Evolutionary conservation across 2,797 vertebrate genomes (phyloP), one percentile per base, ranked within the genome.

Genomic region (Enteromius trimaculatus): DNA sequence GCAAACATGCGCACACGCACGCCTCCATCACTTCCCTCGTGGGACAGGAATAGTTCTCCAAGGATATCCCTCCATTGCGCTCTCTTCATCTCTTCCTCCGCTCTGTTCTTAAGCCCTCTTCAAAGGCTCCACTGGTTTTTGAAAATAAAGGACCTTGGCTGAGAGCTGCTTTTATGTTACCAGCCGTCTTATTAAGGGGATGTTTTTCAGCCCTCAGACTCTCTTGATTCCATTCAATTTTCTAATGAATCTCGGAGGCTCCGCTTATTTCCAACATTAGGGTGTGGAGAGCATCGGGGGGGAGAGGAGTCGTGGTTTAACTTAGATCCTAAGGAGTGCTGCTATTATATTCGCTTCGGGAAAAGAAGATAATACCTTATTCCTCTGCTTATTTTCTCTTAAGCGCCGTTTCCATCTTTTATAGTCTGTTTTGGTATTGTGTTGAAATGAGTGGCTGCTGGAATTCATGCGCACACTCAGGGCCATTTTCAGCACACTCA

Each of bases 151-250:
- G 86, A 81, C 88, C 85, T 85, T 81, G 88, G 86, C 85, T 87
- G 89, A 86, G 89, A 85, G 79, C 69, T 77, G 76, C 88, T 90
- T 90, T 90, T 79, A 89, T 88, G 88, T 88, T 87, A 69, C 69
- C 68, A 80, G 60, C 72, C 72, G 51, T 85, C 86, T 90, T 86
- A 87, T 90, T 90, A 90, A 80, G 60, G 69, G 49, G 68, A 84
- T 86, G 85, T 86, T 89, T 87, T 85, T 77, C 82, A 87, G 84
- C 70, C 80, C 80, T 84, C 71, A 78, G 71, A 84, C 86, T 82
- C 81, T 77, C 85, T 87, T 89, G 81, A 90, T 90, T 90, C 81
- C 83, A 88, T 89, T 88, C 84, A 84, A 88, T 87, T 86, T 85
- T 81, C 86, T 88, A 88, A 87, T 88, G 87, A 88, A 86, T 86